Percentiles rank a stretch among this genome's conserved stretches.
phyloP scores from a whole-genome alignment of 2,797 vertebrate species.

The Cuniculus paca region DNA sequence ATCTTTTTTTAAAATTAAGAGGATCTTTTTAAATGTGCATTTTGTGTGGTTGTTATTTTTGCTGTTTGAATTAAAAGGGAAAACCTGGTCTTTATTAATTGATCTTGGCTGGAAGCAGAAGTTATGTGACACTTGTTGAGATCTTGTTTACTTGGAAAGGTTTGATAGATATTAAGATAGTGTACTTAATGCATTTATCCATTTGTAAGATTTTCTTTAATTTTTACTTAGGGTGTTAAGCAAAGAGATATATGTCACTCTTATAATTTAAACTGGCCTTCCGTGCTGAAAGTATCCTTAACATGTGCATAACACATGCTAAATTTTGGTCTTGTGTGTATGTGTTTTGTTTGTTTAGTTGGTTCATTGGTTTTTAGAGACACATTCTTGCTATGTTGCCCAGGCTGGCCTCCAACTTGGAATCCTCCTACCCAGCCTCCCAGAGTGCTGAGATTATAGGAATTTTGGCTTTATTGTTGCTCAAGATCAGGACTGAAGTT shows the following conservation, averaged over 20 bases:
- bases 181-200: background rate
- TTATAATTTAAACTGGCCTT: background rate
- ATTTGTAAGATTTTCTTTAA: background rate
- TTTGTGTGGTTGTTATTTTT: background rate
- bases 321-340: background rate
- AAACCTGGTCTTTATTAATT: background rate
- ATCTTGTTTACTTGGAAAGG: background rate
- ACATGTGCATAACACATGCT: background rate
- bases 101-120: background rate
- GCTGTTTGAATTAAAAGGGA: background rate
- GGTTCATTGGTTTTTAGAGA: background rate
- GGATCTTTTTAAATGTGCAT: background rate
- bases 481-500: slow-evolving; percentile 35
- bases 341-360: background rate
- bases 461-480: background rate
- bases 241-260: background rate
- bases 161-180: background rate
- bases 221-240: background rate
- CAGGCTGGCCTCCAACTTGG: background rate
- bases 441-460: background rate
- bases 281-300: background rate
- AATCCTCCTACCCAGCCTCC: background rate
- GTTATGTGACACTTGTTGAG: background rate
- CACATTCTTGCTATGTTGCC: background rate
- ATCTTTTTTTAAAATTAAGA: background rate